Evolutionary conservation across 2,888 invertebrate species (phyloP).

Genomic region (Plagodis pulveraria): DNA sequence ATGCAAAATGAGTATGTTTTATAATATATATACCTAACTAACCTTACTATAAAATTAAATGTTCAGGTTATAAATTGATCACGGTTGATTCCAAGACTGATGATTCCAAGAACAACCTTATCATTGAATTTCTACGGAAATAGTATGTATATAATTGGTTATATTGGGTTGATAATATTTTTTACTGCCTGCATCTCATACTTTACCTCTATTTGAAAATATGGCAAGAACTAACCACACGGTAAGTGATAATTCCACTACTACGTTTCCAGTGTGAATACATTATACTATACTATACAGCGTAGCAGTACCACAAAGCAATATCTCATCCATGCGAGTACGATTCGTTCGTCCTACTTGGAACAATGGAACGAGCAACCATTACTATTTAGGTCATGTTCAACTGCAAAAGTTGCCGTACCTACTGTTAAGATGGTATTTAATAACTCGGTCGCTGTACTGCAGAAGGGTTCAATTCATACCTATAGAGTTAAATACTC

Average conservation of each 20-base stretch:
- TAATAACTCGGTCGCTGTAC: slow-evolving; percentile 14
- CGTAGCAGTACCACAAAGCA: not conserved
- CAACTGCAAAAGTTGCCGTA: slow-evolving; percentile 33
- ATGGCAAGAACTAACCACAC: too few species aligned
- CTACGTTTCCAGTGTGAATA: not conserved
- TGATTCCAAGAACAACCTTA: too few species aligned
- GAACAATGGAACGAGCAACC: slow-evolving; percentile 26
- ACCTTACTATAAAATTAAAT: too few species aligned
- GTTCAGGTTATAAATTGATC: too few species aligned
- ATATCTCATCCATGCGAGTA: slow-evolving; percentile 2
- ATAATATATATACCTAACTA: too few species aligned
- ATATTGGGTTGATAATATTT: not conserved
- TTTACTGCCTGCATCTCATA: not conserved
- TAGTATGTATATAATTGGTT: too few species aligned
- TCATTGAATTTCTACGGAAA: too few species aligned
- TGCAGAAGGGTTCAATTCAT: slow-evolving; percentile 6
- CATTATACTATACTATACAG: not conserved
- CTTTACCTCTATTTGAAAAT: too few species aligned
- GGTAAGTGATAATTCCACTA: not conserved
- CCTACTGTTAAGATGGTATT: slow-evolving; percentile 13
- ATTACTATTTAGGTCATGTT: slow-evolving; percentile 37
- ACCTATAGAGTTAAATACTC: not conserved
- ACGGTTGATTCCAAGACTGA: too few species aligned
- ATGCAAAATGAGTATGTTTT: too few species aligned
- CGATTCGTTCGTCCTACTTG: slow-evolving; percentile 1